Evolutionary conservation across 2,113 vertebrate genomes (phyloP), one percentile per base, ranked within the genome.

Genomic region (Nycticebus coucang): DNA sequence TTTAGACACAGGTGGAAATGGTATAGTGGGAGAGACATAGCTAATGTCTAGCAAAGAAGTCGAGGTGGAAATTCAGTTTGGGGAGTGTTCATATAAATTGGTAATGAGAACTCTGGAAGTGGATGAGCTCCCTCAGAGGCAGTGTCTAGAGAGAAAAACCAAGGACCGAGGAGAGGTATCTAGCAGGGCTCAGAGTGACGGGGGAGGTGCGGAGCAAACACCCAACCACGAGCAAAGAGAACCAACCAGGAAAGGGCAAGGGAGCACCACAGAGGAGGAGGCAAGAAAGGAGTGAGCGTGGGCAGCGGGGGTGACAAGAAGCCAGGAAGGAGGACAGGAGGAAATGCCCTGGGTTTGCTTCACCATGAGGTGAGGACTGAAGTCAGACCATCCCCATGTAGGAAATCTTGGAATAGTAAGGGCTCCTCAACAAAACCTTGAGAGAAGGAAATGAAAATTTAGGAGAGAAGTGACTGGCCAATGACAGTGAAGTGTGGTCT

Each of bases 241-340:
- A 11, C 4, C 37, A 14, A 8, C 4, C 17, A 4, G 57, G 53
- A 86, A 71, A 57, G 59, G 1, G 15, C 22, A 53, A 37, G 1
- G 11, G 3, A 10, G 50, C 4, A 0, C 12, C 5, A 0, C 5
- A 1, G 33, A 88, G 30, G 33, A 10, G 9, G 24, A 30, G 57
- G 9, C 6, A 0, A 24, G 18, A 53, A 28, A 30, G 15, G 45
- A 17, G 15, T 28, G 24, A 41, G 45, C 10, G 11, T 4, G 11
- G 45, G 26, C 62, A 64, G 12, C 21, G 18, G 45, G 41, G 12
- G 13, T n/a, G n/a, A 57, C 21, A 11, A 19, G 64, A 78, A 53
- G 37, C 13, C 74, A 80, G 28, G 64, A 50, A 87, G 19, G 28
- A 74, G 68, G 24, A 18, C 30, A n/a, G 24, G 4, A 5, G 50